Conservation (phyloP, 1,140 invertebrate species). For the Lasaia peninsularis region DNA sequence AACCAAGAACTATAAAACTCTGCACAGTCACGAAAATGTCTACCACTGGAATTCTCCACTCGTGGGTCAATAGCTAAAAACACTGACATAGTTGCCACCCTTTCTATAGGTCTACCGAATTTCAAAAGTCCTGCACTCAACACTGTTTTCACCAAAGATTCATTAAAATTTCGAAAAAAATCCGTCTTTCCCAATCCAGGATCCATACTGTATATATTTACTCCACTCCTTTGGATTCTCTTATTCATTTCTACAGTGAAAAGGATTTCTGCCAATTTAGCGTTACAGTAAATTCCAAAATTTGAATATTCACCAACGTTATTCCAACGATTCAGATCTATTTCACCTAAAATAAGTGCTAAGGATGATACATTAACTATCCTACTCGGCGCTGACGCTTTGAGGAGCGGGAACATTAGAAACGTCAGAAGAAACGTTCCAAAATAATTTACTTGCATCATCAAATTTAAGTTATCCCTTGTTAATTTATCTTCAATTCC, state of each 20-base stretch:
- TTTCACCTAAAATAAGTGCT: conserved; percentile 74
- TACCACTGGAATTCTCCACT: conserved; percentile 79
- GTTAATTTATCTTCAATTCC: conserved; percentile 51
- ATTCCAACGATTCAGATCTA: conserved; percentile 82
- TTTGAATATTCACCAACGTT: conserved; percentile 71
- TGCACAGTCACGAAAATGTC: conserved; percentile 77
- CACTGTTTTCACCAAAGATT: conserved; percentile 59
- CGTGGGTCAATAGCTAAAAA: conserved; percentile 82
- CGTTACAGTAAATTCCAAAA: conserved; percentile 82
- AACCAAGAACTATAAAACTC: conserved; percentile 49
- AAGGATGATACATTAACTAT: conserved; percentile 72
- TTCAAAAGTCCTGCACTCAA: conserved; percentile 33
- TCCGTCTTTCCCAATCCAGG: conserved; percentile 89
- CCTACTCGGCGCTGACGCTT: conserved; percentile 79
- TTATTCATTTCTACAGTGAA: conserved; percentile 83
- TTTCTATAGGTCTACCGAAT: conserved; percentile 72
- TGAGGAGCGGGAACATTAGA: conserved; percentile 77
- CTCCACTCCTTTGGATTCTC: conserved; percentile 74
- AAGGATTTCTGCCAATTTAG: conserved; percentile 84
- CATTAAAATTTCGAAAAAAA: conserved; percentile 81
- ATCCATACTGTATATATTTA: conserved; percentile 85
- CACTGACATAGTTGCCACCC: conserved; percentile 85
- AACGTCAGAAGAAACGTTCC: conserved; percentile 79
- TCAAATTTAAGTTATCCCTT: conserved; percentile 75
- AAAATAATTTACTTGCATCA: conserved; percentile 78